Evolutionary conservation across 2,888 invertebrate genomes (phyloP).

Genomic region (Nezara viridula): DNA sequence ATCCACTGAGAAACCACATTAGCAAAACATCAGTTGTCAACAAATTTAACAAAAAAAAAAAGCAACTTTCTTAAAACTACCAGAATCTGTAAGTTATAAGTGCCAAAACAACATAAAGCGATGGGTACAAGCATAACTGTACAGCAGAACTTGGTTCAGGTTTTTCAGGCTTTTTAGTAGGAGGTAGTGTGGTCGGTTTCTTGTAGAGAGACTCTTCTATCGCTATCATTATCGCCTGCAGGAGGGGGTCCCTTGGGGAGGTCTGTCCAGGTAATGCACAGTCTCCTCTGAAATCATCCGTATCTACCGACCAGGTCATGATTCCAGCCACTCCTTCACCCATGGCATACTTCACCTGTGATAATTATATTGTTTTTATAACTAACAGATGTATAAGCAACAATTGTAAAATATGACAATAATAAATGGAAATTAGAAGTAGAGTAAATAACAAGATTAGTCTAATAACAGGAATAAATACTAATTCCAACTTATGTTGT

Average conservation of each 20-base stretch:
- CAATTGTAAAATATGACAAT: no score
- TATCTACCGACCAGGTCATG: slow-evolving; percentile 93
- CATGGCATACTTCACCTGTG: slow-evolving; percentile 72
- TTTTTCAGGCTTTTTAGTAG: slow-evolving; percentile 21
- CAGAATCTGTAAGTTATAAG: neutral
- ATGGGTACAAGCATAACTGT: neutral
- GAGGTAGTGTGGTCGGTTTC: slow-evolving; percentile 40
- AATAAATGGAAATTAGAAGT: no score
- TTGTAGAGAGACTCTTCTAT: slow-evolving; percentile 40
- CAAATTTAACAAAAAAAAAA: neutral
- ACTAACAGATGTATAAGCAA: no score
- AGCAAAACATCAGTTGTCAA: slow-evolving; percentile 12
- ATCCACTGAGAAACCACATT: neutral
- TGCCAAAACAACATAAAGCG: slow-evolving; percentile 25
- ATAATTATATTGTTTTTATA: neutral
- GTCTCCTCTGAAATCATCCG: slow-evolving; percentile 85
- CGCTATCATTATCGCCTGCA: slow-evolving; percentile 81
- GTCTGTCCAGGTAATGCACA: slow-evolving; percentile 70
- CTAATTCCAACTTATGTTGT: no score
- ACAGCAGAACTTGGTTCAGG: slow-evolving; percentile 30
- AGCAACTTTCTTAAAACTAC: slow-evolving; percentile 28
- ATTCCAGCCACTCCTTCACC: slow-evolving; percentile 80
- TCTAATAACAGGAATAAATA: no score
- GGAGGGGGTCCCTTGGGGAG: slow-evolving; percentile 74
- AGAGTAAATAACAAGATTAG: no score